A percentile compares a stretch with the other conserved stretches of the same genome.
Conservation (phyloP, 1,140 invertebrate genomes). For the Drosophila pruinosa region DNA sequence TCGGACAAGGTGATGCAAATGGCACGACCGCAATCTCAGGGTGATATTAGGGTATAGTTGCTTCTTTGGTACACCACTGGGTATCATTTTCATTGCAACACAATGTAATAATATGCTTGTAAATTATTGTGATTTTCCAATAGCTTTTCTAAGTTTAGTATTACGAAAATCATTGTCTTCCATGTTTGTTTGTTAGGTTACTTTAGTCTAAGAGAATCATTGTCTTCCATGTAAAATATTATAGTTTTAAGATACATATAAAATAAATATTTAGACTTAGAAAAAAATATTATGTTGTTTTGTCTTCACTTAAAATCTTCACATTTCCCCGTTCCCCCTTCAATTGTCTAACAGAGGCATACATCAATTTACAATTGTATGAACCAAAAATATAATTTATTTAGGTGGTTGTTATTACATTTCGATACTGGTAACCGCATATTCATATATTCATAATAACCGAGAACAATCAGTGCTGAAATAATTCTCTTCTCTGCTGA, state of each 20-base stretch:
- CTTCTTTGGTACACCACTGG: conserved; percentile 29
- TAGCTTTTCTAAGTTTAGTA: conserved; percentile 44
- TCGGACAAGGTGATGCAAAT: conserved; percentile 39
- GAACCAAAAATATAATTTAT: neutral
- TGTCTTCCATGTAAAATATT: conserved; percentile 81
- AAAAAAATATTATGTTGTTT: conserved; percentile 17
- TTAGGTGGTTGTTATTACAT: neutral
- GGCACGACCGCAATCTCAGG: conserved; percentile 79
- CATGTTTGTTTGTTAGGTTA: conserved; percentile 79
- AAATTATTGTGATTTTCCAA: conserved; percentile 56
- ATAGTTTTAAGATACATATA: conserved; percentile 33
- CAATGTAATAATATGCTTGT: conserved; percentile 49
- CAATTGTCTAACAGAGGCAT: no score
- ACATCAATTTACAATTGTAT: no score
- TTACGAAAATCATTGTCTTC: conserved; percentile 76
- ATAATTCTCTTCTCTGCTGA: no score
- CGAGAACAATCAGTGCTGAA: no score
- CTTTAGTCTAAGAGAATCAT: conserved; percentile 61
- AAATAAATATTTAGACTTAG: conserved; percentile 45
- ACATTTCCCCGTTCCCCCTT: neutral
- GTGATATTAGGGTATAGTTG: conserved; percentile 78
- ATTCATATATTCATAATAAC: neutral
- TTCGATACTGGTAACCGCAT: neutral
- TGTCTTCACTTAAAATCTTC: neutral
- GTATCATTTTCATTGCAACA: conserved; percentile 45